Evolutionary conservation across 1,140 invertebrate genomes (phyloP), one percentile per base, ranked within the genome.

Genomic region (Aricia agestis): DNA sequence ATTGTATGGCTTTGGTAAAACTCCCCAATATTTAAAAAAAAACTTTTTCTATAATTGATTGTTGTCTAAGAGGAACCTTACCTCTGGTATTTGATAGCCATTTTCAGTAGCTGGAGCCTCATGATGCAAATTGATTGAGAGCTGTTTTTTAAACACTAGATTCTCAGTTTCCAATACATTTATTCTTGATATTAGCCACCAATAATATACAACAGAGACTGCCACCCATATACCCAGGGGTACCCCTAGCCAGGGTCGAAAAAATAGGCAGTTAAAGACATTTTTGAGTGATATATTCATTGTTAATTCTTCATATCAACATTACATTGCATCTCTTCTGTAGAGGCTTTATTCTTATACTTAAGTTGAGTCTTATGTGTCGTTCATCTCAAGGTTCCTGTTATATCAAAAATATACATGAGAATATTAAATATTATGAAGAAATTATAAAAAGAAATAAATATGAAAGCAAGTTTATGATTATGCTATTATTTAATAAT

Each of bases 211-310:
- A 32, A 92, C 73, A 6, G 89, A 87, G 0, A 90, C 76, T 5
- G 82, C 82, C 42, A 92, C 76, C 88, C 89, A 91, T 70, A 89
- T 84, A 0, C 87, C 90, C 25, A 92, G 72, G 0, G 85, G 83
- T 13, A 91, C 82, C 36, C 83, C 86, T 81, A 92, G 74, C 90
- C 90, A 92, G 79, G 90, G 90, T 87, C 90, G 84, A 79, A 87
- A 86, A 78, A 91, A 85, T 80, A 88, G 63, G 70, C 86, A 86
- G 41, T 86, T 82, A 61, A 89, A 76, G 57, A 88, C 86, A 89
- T 92, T 87, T 80, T 83, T 91, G n/a, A 78, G 68, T 59, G 79
- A 82, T 63, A 87, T 71, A 74, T 82, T 88, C 83, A 87, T 87
- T 63, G 79, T 82, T 42, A 68, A 70, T 68, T 66, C 67, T 42